Percentiles rank a stretch among this genome's conserved stretches.
Conservation (phyloP, 2,113 vertebrate species). For the Chauna torquata region DNA sequence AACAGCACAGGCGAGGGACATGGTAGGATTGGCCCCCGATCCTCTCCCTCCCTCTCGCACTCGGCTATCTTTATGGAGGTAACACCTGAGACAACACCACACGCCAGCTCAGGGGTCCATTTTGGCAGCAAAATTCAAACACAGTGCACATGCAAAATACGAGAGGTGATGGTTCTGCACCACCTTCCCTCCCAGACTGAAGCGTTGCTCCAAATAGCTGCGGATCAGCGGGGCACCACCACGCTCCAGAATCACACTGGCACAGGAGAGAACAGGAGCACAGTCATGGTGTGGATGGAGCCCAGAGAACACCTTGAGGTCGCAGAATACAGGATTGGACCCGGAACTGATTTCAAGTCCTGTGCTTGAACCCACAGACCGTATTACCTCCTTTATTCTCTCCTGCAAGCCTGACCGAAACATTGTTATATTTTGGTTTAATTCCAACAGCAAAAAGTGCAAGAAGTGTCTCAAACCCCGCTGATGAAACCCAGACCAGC, state of each 20-base stretch:
- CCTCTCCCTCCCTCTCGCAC: not conserved
- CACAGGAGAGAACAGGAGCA: not conserved
- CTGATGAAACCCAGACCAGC: not conserved
- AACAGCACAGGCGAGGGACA: not conserved
- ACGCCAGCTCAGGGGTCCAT: fast-evolving
- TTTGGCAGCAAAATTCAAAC: not conserved
- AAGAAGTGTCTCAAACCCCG: not conserved
- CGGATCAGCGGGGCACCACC: not conserved
- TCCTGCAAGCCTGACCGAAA: not conserved
- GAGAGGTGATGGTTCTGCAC: not conserved
- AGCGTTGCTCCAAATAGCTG: not conserved
- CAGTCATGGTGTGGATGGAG: fast-evolving
- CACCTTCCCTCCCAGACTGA: not conserved
- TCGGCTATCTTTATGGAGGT: not conserved
- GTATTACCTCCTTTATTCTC: not conserved
- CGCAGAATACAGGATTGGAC: not conserved
- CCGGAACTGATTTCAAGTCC: not conserved
- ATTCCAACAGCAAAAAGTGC: not conserved
- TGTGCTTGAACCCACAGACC: not conserved
- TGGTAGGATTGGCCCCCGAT: not conserved
- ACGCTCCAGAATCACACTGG: not conserved
- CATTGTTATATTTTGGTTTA: not conserved
- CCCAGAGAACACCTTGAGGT: not conserved
- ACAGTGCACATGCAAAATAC: not conserved
- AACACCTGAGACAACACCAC: not conserved